phyloP scores from a whole-genome alignment of 2,113 vertebrate genomes.

The Columba janthina region DNA sequence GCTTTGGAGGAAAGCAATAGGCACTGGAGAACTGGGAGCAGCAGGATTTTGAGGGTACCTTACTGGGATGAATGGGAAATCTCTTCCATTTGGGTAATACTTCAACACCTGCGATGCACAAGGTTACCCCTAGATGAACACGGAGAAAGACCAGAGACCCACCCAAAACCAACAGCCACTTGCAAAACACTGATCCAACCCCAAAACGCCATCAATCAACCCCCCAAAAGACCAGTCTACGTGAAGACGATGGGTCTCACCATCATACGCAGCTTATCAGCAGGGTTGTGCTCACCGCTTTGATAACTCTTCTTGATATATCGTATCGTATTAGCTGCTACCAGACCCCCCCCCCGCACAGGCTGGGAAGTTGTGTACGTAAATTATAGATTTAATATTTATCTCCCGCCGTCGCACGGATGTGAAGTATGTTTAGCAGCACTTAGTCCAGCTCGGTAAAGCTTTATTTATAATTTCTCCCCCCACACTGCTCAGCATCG shows the following conservation, averaged over 20 bases:
- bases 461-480: conserved; percentile 49
- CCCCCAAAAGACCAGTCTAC: fast-evolving
- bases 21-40: not conserved
- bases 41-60: not conserved
- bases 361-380: conserved; percentile 18
- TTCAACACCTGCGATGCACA: not conserved
- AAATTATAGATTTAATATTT: conserved; percentile 60
- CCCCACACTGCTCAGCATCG: not conserved
- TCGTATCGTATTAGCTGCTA: not conserved
- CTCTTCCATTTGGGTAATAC: not conserved
- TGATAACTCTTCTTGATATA: not conserved
- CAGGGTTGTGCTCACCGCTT: not conserved
- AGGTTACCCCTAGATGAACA: fast-evolving
- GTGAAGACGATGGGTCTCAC: not conserved
- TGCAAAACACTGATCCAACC: not conserved
- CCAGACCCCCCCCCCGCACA: not conserved
- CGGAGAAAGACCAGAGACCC: not conserved
- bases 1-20: not conserved
- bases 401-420: not conserved
- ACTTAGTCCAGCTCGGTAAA: not conserved
- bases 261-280: not conserved
- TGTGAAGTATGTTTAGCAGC: conserved; percentile 7
- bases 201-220: not conserved
- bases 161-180: not conserved
- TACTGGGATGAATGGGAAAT: not conserved